A percentile compares a stretch with the other conserved stretches of the same genome.
These are phyloP conservation scores for Pungitius pungitius DNA, from an alignment of 2,113 vertebrate genomes.

Conservation along the genomic window DNA sequence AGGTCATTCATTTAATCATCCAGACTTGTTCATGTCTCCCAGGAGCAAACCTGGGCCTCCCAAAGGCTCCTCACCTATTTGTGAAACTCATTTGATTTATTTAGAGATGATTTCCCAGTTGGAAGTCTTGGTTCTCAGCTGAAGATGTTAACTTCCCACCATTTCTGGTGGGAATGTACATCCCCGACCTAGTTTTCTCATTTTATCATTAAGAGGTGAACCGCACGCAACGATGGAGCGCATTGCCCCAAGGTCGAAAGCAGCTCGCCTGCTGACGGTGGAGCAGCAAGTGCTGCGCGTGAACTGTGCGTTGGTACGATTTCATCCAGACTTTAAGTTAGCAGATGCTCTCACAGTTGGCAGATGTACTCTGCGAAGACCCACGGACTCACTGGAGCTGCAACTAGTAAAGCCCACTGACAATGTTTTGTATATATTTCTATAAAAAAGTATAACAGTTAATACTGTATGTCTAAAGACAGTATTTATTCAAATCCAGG, in stretches of 20 bases:
- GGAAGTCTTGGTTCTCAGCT: conserved; percentile 73
- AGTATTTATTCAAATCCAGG: background rate
- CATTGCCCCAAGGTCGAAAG: conserved; percentile 66
- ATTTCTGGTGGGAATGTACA: conserved; percentile 79
- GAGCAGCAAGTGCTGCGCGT: conserved; percentile 53
- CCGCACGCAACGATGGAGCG: conserved; percentile 66
- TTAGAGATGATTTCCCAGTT: conserved; percentile 85
- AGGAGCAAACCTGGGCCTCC: conserved; percentile 73
- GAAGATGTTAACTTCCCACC: conserved; percentile 77
- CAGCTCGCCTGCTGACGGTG: conserved; percentile 56
- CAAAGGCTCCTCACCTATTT: conserved; percentile 78
- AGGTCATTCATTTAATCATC: conserved; percentile 80
- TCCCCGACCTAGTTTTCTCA: conserved; percentile 78
- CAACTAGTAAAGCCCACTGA: background rate
- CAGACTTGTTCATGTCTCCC: conserved; percentile 72
- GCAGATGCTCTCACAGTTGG: conserved; percentile 51
- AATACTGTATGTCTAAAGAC: no score
- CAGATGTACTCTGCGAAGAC: conserved; percentile 33
- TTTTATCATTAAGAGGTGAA: conserved; percentile 78
- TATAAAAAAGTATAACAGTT: background rate
- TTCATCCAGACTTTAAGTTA: conserved; percentile 37
- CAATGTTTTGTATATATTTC: background rate
- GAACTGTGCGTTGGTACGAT: conserved; percentile 39
- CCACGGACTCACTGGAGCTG: conserved; percentile 42
- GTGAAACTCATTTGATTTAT: conserved; percentile 84